Percentiles rank a stretch among this genome's conserved stretches.
Conservation (phyloP, 1,140 invertebrate species). For the Drosophila nigromelanica region DNA sequence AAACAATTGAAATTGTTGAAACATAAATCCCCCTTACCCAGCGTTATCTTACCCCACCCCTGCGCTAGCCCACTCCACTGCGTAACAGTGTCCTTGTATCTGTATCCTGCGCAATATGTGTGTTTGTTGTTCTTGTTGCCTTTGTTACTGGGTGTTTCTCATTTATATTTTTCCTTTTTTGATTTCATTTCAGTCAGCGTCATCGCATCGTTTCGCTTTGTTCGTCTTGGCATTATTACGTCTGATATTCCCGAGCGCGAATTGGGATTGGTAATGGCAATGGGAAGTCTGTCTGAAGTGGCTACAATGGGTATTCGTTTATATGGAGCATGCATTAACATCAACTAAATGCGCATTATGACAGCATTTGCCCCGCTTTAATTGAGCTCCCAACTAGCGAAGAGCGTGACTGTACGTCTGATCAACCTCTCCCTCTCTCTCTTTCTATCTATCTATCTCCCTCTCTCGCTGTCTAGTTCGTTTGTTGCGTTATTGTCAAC, state of each 20-base stretch:
- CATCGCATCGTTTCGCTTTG: conserved; percentile 62
- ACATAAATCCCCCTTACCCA: conserved; percentile 61
- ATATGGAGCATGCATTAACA: conserved; percentile 60
- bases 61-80: conserved; percentile 13
- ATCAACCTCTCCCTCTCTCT: not conserved
- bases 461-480: not conserved
- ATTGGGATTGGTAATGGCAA: conserved; percentile 36
- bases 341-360: conserved; percentile 77
- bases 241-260: conserved; percentile 55
- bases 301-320: conserved; percentile 62
- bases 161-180: conserved; percentile 17
- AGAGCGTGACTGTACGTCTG: conserved; percentile 56
- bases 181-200: conserved; percentile 39
- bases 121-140: conserved; percentile 59
- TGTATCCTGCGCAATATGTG: conserved; percentile 75
- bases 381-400: conserved; percentile 52
- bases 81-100: conserved; percentile 41
- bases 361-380: conserved; percentile 68
- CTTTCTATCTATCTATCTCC: not conserved
- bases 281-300: conserved; percentile 37
- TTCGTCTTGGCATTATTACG: conserved; percentile 67
- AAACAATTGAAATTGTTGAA: conserved; percentile 81
- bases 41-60: conserved; percentile 40
- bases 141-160: conserved; percentile 50
- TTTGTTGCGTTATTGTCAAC: conserved; percentile 42